phyloP scores from a whole-genome alignment of 2,113 vertebrate genomes.

The Indicator maculatus region DNA sequence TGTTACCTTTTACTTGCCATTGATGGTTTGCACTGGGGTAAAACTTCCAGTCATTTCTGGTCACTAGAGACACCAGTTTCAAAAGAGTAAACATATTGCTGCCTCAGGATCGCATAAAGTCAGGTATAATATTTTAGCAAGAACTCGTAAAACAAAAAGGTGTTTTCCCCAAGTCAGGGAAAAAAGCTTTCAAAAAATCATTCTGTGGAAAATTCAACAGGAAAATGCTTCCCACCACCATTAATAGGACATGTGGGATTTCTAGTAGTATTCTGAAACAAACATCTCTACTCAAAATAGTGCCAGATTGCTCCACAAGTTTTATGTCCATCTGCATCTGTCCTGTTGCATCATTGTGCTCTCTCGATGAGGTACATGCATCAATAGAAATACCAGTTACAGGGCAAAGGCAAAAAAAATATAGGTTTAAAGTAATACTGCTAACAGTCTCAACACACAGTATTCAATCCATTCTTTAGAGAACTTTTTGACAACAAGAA shows the following conservation, averaged over 20 bases:
- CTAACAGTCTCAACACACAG: not conserved
- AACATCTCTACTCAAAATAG: not conserved
- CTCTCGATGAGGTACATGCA: conserved; percentile 5
- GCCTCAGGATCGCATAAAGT: not conserved
- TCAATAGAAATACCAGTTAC: not conserved
- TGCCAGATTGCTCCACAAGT: not conserved
- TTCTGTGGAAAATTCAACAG: not conserved
- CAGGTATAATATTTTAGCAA: not conserved
- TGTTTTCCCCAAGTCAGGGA: not conserved
- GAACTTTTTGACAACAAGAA: not conserved
- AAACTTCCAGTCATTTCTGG: not conserved
- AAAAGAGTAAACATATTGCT: not conserved
- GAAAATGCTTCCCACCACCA: not conserved
- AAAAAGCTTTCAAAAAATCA: not conserved
- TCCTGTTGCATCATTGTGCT: not conserved
- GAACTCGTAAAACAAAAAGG: not conserved
- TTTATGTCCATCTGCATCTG: not conserved
- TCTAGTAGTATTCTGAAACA: not conserved
- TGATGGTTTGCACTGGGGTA: not conserved
- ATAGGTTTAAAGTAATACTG: not conserved
- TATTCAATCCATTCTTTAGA: not conserved
- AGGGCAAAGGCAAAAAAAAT: conserved; percentile 12
- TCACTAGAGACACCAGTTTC: not conserved
- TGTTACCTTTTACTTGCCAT: not conserved
- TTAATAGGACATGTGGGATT: not conserved